Evolutionary conservation across 2,113 vertebrate species (phyloP).

Genomic region (Nycticorax nycticorax): DNA sequence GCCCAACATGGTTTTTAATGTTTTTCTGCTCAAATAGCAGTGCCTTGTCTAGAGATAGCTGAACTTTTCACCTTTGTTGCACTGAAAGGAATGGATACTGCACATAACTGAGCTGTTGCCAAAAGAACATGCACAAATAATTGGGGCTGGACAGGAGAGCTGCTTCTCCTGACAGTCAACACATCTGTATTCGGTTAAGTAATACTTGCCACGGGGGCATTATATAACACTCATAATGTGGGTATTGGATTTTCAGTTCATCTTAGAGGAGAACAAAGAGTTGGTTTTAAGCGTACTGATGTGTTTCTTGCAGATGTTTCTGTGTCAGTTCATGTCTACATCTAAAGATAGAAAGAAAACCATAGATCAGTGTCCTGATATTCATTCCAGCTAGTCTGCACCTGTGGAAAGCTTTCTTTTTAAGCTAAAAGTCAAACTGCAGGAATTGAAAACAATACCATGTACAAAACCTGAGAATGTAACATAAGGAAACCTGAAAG

Average conservation of each 20-base stretch:
- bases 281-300: slow-evolving; percentile 20
- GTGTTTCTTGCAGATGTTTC: slow-evolving; percentile 33
- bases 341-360: slow-evolving; percentile 4
- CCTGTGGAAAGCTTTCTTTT: neutral
- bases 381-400: neutral
- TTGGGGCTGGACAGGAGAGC: slow-evolving; percentile 25
- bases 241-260: slow-evolving; percentile 46
- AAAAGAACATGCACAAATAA: slow-evolving; percentile 55
- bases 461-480: neutral
- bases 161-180: slow-evolving; percentile 34
- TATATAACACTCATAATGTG: slow-evolving; percentile 46
- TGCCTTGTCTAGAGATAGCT: slow-evolving; percentile 5
- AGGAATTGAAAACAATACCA: neutral
- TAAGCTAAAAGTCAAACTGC: slow-evolving; percentile 7
- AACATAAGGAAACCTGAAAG: neutral
- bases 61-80: slow-evolving; percentile 53
- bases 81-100: slow-evolving; percentile 31
- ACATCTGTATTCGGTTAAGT: slow-evolving; percentile 60
- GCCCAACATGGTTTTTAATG: neutral
- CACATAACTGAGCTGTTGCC: slow-evolving; percentile 49
- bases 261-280: slow-evolving; percentile 19
- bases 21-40: neutral
- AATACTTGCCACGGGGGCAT: slow-evolving; percentile 43
- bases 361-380: neutral
- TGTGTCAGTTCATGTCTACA: neutral